Evolutionary conservation across 2,888 invertebrate genomes (phyloP), one percentile per base, ranked within the genome.

Genomic region (Campoletis raptor): DNA sequence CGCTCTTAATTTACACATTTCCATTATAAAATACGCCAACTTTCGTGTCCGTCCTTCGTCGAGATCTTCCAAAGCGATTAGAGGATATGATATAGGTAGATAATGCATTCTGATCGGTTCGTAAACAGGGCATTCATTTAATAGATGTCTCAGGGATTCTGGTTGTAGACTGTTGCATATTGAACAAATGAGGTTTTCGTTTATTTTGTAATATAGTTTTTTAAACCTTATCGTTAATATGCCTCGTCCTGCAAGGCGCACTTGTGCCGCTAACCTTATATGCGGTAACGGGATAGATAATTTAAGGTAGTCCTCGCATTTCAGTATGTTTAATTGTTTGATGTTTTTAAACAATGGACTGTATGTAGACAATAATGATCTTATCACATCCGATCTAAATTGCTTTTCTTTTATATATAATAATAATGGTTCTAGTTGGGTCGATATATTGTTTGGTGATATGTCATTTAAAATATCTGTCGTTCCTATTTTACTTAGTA

Each of bases 301-400:
- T 12, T 70, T 70, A 15, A 67, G 52, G n/a, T 54, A 78, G 1
- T 67, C 54, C 37, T 78, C 78, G 0, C 21, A 7, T 7, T 37
- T 37, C 1, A 15, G 21, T 24, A 21, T 52, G 15, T 67, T 69
- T 12, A 67, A 40, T 12, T 78, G 40, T 45, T 77, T 66, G 15
- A 77, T 77, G 10, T 10, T 10, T 42, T 42, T 42, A 42, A 1
- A 42, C 1, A 42, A 10, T 2, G 42, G 42, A 10, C 42, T 42
- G 9, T 42, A 42, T 10, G 42, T 42, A 42, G 42, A 42, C 42
- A 42, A 42, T 10, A 42, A 2, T 0, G 42, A 0, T 42, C 10
- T 42, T 8, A 42, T 10, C 9, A 42, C 42, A 10, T 42, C 42
- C 1, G 10, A 42, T 42, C 10, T 10, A 10, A 77, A 77, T 21